Evolutionary conservation across 1,140 invertebrate species (phyloP), one percentile per base, ranked within the genome.

Genomic region (Aphaenogaster rudis): DNA sequence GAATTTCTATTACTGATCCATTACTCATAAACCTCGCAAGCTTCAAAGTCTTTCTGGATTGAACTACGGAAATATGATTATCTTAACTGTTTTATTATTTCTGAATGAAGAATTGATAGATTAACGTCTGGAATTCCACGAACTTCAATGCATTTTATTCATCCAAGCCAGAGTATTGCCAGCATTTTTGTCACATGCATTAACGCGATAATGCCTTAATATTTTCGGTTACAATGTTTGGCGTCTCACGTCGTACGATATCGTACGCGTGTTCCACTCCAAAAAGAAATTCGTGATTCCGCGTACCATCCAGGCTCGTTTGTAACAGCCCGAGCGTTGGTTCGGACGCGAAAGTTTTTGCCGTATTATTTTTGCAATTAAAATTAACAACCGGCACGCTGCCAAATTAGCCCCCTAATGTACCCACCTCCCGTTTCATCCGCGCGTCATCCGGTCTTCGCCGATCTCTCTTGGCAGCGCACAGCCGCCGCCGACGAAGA

Each of bases 401-500:
- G 94, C 94, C 94, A 95, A 95, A 95, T 95, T 94, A 94, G 93
- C 92, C 92, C 76, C 92, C 92, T 94, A 94, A 94, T 94, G 93
- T 93, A 93, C 86, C 86, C 88, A 90, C 91, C 88, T 77, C 88
- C 77, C 48, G 48, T 78, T 69, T 79, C 88, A 89, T 78, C 89
- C 74, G 67, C 84, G 80, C 87, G 82, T 86, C 82, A 84, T 84
- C 82, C 76, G 86, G 84, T 88, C 61, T 87, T 89, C 80, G 48
- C n/a, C 72, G 69, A 84, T 90, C 88, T 90, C 79, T 84, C 86
- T 87, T 89, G 78, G 84, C 87, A 78, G 28, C 45, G 79, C 59
- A 21, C n/a, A 79, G 76, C 61, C 74, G 66, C 69, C 79, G 78
- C 69, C 17, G 36, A 33, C 42, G 50, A 86, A 45, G 74, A 54